Conservation (phyloP, 2,797 vertebrate species). For the Prionace glauca region DNA sequence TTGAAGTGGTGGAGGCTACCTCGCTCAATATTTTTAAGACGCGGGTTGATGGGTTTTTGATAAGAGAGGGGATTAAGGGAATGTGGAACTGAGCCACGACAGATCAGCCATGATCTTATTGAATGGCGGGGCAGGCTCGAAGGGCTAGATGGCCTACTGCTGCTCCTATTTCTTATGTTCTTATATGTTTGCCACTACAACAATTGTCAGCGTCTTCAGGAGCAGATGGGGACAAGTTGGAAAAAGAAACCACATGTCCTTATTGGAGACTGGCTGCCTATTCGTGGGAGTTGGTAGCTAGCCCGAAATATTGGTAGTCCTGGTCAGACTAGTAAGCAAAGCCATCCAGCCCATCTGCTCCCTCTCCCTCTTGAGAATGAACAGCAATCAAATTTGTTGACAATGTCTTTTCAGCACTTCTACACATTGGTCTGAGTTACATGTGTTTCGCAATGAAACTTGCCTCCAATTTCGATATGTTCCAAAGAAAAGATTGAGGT, state of each 20-base stretch:
- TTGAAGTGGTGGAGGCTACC: too few species aligned
- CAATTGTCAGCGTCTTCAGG: background rate
- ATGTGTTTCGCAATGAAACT: background rate
- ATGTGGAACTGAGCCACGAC: too few species aligned
- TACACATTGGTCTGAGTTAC: background rate
- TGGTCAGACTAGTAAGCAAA: conserved; percentile 16
- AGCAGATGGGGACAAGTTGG: background rate
- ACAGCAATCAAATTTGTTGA: conserved; percentile 12
- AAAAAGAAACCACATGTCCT: background rate
- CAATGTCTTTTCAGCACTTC: conserved; percentile 14
- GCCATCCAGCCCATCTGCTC: conserved; percentile 15
- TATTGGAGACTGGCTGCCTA: background rate
- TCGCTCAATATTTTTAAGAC: too few species aligned
- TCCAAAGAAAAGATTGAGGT: background rate
- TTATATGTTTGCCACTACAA: background rate
- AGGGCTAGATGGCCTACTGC: too few species aligned
- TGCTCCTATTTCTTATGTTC: too few species aligned
- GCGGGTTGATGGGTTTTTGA: too few species aligned
- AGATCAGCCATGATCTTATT: too few species aligned
- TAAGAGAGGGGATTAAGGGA: too few species aligned
- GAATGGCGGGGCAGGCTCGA: too few species aligned
- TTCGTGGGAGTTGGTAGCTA: background rate
- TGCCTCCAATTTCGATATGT: background rate
- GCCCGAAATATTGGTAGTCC: background rate
- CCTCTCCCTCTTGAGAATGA: background rate